Conservation (phyloP, 2,888 invertebrate genomes). For the Dendrolimus houi region DNA sequence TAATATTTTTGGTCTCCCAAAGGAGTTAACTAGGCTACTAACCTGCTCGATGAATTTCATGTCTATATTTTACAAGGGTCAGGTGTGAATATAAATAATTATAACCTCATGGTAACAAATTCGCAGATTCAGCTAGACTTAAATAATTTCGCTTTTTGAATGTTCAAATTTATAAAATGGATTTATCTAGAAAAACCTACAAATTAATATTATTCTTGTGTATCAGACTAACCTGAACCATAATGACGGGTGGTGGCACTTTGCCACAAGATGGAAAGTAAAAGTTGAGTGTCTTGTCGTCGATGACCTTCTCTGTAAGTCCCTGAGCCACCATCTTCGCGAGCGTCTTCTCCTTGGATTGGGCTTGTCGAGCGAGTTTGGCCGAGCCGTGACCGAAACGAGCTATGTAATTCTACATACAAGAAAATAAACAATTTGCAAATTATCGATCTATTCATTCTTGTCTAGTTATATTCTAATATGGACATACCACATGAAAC, state of each 20-base stretch:
- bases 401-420: slow-evolving; percentile 93
- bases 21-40: too few relatives aligned
- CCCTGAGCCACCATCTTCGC: slow-evolving; percentile 99
- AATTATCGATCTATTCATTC: too few relatives aligned
- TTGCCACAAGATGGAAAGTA: slow-evolving; percentile 97
- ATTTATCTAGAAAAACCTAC: neutral
- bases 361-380: slow-evolving; percentile 98
- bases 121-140: too few relatives aligned
- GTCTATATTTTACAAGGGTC: neutral
- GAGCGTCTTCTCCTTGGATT: slow-evolving; percentile 99
- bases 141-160: too few relatives aligned
- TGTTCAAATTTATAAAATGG: neutral
- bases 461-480: too few relatives aligned
- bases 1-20: too few relatives aligned
- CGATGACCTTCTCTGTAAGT: slow-evolving; percentile 94
- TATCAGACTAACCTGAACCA: slow-evolving; percentile 86
- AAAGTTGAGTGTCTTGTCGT: slow-evolving; percentile 94
- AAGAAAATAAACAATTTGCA: neutral
- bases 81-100: neutral
- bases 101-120: too few relatives aligned
- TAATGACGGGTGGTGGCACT: slow-evolving; percentile 99
- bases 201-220: neutral
- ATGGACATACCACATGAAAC: too few relatives aligned
- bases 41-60: too few relatives aligned
- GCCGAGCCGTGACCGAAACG: slow-evolving; percentile 99